Evolutionary conservation across 2,888 invertebrate genomes (phyloP).

Genomic region (Lithophane leautieri): DNA sequence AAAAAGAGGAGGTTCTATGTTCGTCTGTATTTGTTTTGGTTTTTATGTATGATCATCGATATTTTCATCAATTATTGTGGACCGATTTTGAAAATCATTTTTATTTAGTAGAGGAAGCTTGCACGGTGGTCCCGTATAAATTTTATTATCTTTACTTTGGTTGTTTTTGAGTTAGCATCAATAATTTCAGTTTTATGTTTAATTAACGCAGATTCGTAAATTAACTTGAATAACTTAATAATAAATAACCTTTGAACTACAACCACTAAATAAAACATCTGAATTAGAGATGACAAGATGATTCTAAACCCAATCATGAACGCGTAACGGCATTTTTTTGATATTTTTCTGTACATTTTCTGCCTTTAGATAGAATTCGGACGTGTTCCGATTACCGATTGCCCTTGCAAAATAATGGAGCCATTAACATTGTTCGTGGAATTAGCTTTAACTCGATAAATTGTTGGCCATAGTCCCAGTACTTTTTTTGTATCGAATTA

Average conservation of each 20-base stretch:
- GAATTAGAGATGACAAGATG: background rate
- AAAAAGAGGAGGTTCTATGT: too few species aligned
- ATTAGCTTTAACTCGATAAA: slow-evolving; percentile 44
- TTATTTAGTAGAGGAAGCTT: too few species aligned
- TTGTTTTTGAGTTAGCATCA: too few species aligned
- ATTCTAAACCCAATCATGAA: slow-evolving; percentile 7
- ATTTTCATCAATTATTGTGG: too few species aligned
- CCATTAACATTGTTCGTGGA: slow-evolving; percentile 30
- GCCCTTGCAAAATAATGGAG: slow-evolving; percentile 36
- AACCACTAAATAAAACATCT: background rate
- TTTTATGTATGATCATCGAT: too few species aligned
- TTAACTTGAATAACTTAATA: too few species aligned
- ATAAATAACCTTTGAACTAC: background rate
- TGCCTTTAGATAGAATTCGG: slow-evolving; percentile 4
- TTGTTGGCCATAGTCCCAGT: slow-evolving; percentile 12
- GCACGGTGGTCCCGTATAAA: too few species aligned
- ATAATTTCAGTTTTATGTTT: too few species aligned
- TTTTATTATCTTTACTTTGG: too few species aligned
- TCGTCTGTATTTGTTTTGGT: too few species aligned
- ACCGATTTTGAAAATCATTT: too few species aligned
- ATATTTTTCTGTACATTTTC: slow-evolving; percentile 17
- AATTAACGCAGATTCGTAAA: too few species aligned
- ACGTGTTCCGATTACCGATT: slow-evolving; percentile 44
- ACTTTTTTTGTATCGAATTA: slow-evolving; percentile 19
- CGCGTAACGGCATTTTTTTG: background rate